Base-by-base conservation (phyloP, 2,888 invertebrate genomes). In the Sceliomorpha sp. region DNA sequence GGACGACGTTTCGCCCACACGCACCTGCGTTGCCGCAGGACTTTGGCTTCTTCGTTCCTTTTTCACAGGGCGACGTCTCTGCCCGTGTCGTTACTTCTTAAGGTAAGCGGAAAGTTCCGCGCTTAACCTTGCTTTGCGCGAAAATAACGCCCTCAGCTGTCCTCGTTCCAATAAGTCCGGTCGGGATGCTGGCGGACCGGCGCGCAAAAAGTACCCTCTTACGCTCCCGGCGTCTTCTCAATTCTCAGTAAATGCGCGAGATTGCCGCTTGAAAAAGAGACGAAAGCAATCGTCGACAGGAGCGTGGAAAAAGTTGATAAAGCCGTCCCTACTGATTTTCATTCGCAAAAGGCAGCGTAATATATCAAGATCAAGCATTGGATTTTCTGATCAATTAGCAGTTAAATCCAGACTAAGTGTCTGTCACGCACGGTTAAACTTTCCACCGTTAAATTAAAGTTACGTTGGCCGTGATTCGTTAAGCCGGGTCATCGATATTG, bases 331-430 rank as follows among this genome's bases (percentile, higher is more conserved):
- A 8, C 24, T 40, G 31, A 14, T 24, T 14, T 47, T 56, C 31
- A 44, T 31, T 31, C 32, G 8, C 13, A 15, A 10, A 10, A 32
- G 58, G 69, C 71, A 68, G 72, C 51, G 69, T 74, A 70, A 82
- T 81, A 76, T 69, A 72, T 84, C 84, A 83, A 77, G 82, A 79
- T 78, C 78, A 80, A 64, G 50, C 72, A 74, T 74, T 72, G 82
- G 84, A 80, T 84, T 84, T 82, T 77, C 82, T 78, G 82, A 85
- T 85, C 84, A 84, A 85, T 83, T 80, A 83, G 76, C 78, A 82
- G 81, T 82, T 82, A 78, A 83, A 83, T 81, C 85, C 75, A 82
- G 83, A 85, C 83, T 83, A 83, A 84, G 84, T 77, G 79, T 81
- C 79, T 80, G 85, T 84, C 83, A 75, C 68, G 67, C 62, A 68